phyloP scores from a whole-genome alignment of 2,113 vertebrate species.

The Pogona vitticeps region DNA sequence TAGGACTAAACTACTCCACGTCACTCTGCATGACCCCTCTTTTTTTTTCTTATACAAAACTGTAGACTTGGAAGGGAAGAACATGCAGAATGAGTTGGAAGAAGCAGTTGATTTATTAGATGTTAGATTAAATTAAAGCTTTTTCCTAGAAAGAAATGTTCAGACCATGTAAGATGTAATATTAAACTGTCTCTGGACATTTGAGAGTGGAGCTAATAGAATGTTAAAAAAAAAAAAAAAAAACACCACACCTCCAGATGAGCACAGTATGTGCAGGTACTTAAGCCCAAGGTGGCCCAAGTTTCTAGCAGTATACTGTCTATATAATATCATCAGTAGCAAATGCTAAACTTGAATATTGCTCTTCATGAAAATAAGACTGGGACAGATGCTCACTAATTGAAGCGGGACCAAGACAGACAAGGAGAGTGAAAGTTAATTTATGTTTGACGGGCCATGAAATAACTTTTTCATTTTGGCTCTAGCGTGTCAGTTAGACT shows the following conservation, averaged over 20 bases:
- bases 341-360: neutral
- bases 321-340: slow-evolving; percentile 6
- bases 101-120: neutral
- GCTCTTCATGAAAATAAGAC: slow-evolving; percentile 42
- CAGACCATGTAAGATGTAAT: neutral
- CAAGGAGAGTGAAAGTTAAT: slow-evolving; percentile 38
- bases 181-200: neutral
- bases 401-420: slow-evolving; percentile 22
- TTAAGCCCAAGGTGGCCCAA: neutral
- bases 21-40: neutral
- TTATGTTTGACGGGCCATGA: slow-evolving; percentile 43
- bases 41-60: neutral
- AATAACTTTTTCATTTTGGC: slow-evolving; percentile 42
- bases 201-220: neutral
- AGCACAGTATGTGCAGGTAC: no score
- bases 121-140: neutral
- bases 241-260: neutral
- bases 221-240: neutral
- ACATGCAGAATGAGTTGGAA: neutral
- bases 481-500: neutral
- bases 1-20: no score
- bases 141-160: neutral
- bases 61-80: neutral
- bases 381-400: slow-evolving; percentile 11
- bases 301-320: neutral